Base-by-base conservation (phyloP, 2,797 vertebrate species). In the Oryzias sinensis region DNA sequence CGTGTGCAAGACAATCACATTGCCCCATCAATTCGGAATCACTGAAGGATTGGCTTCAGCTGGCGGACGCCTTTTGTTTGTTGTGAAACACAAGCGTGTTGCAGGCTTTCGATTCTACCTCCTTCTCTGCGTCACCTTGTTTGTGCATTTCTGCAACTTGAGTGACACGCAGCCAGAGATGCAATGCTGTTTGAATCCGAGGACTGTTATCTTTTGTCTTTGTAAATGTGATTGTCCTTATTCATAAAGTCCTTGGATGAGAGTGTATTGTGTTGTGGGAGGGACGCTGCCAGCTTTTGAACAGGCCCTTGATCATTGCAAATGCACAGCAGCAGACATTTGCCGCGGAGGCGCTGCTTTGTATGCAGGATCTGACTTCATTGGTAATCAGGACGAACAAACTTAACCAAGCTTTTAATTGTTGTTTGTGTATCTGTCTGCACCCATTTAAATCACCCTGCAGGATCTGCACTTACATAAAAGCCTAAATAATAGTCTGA, bases 341-440 rank as follows among this genome's bases (percentile, higher is more conserved):
- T 74, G 67, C 66, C 77, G 58, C 57, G 61, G 72, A 58, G 74
- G 67, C 42, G 4, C 73, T 69, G 80, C 75, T 88, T 77, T 80
- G 73, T 69, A 88, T 86, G 79, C 75, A 56, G 62, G 63, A 67
- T 63, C 41, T 64, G 56, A 65, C 81, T 73, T 84, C 83, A 66
- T 65, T 68, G 79, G 76, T 89, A 91, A 91, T 92, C 89, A 90
- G 62, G 71, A 79, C 80, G 73, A 90, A 82, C 82, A 86, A 90
- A 90, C 87, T 84, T 90, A 92, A 92, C 88, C 83, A 91, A 85
- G 86, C 85, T 87, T 89, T 91, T 91, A 90, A 92, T 92, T 87
- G 87, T 84, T 90, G 87, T 91, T 90, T 90, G 84, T 88, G 80
- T 83, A 85, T 76, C 81, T 84, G 88, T 81, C 86, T 82, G 80